Evolutionary conservation across 2,888 invertebrate genomes (phyloP).

Genomic region (Ephialtes manifestator): DNA sequence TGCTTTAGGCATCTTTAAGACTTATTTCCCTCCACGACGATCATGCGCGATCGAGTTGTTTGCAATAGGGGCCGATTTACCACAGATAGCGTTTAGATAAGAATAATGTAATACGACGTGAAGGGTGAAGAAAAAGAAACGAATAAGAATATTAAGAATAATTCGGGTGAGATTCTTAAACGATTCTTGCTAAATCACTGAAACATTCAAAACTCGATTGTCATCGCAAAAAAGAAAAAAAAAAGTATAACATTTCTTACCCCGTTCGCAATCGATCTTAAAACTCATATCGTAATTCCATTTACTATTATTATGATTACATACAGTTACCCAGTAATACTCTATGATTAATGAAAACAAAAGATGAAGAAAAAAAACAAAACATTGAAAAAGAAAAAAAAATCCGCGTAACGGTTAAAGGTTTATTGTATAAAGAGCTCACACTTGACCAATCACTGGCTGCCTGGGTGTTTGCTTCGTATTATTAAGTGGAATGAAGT

Average conservation of each 20-base stretch:
- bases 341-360: constrained; percentile 42
- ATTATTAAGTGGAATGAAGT: constrained; percentile 66
- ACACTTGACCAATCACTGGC: constrained; percentile 85
- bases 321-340: constrained; percentile 48
- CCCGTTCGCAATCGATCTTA: constrained; percentile 72
- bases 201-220: constrained; percentile 57
- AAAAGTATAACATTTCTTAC: constrained; percentile 65
- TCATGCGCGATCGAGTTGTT: constrained; percentile 66
- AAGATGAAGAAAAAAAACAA: constrained; percentile 25
- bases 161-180: constrained; percentile 56
- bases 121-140: constrained; percentile 36
- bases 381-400: constrained; percentile 29
- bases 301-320: constrained; percentile 69
- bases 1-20: constrained; percentile 79
- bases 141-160: constrained; percentile 22
- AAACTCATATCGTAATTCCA: constrained; percentile 78
- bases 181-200: constrained; percentile 68
- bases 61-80: constrained; percentile 67
- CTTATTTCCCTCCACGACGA: constrained; percentile 81
- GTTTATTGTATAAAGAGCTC: constrained; percentile 76
- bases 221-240: constrained; percentile 33
- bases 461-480: constrained; percentile 82
- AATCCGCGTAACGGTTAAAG: constrained; percentile 58
- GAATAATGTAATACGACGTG: constrained; percentile 45
- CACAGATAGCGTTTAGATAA: constrained; percentile 69